Base-by-base conservation (phyloP, 2,888 invertebrate species). In the Noctua pronuba region DNA sequence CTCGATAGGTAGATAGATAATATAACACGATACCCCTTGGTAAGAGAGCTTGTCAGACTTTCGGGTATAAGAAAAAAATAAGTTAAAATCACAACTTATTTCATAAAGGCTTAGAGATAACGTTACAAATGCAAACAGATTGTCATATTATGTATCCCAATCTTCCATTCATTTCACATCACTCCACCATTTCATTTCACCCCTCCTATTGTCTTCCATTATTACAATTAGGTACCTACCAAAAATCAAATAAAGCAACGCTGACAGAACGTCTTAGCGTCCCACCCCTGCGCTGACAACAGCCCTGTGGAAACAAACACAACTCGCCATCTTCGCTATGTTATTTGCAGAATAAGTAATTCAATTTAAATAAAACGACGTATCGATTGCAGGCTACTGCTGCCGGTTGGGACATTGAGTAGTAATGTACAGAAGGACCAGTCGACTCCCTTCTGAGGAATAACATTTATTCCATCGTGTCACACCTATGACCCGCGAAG, bases 331-430 rank as follows among this genome's bases (percentile, higher is more conserved):
- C 65, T 58, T 78, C 65, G 66, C 85, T 52, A 73, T 83, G 65
- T 55, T 82, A 80, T 79, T 86, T 81, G 72, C 76, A 74, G 67
- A 78, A 55, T 75, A 75, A 79, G 77, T 88, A 86, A 88, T 86
- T 85, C 68, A 80, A 87, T 86, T 88, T 82, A 75, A 83, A 81
- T 85, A 80, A 88, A 86, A 80, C 78, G 80, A 60, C n/a, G 69
- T 82, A 86, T 88, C 81, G 86, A 86, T 86, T 83, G 75, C 80
- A 73, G 64, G 73, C 73, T 74, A 86, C 71, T 75, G 71, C 49
- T 55, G 73, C 46, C 67, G 35, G 31, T 58, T 31, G 31, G 35
- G 46, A n/a, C 71, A 68, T 7, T 11, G 55, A 58, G 35, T 41
- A 82, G 7, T 1, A 35, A 67, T 11, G 13, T 38, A 10, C 75